phyloP scores from a whole-genome alignment of 1,140 invertebrate genomes.

The Cydia fagiglandana region DNA sequence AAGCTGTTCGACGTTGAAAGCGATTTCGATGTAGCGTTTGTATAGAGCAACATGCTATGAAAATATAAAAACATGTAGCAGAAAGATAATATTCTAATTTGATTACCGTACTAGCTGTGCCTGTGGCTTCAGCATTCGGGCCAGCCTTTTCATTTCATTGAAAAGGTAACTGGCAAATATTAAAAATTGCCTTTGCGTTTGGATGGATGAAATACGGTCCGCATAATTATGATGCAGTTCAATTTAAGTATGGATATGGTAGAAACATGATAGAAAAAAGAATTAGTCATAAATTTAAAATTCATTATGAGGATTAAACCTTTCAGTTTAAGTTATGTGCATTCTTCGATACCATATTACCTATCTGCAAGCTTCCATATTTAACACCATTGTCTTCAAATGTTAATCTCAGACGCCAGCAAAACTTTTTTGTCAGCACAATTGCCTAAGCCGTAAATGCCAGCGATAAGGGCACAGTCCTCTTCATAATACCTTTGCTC shows the following conservation, averaged over 20 bases:
- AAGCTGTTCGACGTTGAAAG: conserved; percentile 5
- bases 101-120: too few species aligned
- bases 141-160: too few species aligned
- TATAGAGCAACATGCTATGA: too few species aligned
- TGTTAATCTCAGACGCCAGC: conserved; percentile 18
- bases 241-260: not conserved
- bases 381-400: conserved; percentile 3
- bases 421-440: conserved; percentile 36
- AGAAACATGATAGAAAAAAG: not conserved
- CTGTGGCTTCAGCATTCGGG: too few species aligned
- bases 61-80: too few species aligned
- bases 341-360: not conserved
- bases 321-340: not conserved
- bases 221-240: too few species aligned
- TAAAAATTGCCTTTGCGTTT: too few species aligned
- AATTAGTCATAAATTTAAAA: not conserved
- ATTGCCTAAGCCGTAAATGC: conserved; percentile 44
- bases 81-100: too few species aligned
- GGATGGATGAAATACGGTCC: too few species aligned
- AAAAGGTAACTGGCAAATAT: too few species aligned
- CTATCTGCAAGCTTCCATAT: not conserved
- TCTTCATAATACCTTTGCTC: conserved; percentile 43
- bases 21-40: not conserved
- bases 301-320: not conserved
- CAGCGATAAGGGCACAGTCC: conserved; percentile 36